A percentile compares a stretch with the other conserved stretches of the same genome.
phyloP scores from a whole-genome alignment of 2,888 invertebrate species.

The Oithona nana region DNA sequence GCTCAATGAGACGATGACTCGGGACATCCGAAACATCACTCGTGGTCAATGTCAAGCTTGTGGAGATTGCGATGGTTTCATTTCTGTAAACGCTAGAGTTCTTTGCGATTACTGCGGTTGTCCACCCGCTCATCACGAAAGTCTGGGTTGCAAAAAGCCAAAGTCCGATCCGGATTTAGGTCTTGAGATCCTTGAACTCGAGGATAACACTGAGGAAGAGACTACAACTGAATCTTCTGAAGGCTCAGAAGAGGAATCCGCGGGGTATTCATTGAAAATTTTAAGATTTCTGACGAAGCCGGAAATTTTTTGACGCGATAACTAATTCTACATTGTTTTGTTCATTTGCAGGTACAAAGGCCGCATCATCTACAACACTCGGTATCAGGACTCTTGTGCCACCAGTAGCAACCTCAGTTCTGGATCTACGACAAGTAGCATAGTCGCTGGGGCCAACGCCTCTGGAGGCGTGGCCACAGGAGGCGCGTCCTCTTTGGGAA shows the following conservation, averaged over 20 bases:
- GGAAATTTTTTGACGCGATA: too few species aligned
- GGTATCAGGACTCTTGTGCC: constrained; percentile 1
- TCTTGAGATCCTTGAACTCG: neutral
- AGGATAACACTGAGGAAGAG: neutral
- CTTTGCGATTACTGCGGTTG: constrained; percentile 10
- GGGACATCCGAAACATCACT: neutral
- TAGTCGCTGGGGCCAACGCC: neutral
- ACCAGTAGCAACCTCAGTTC: neutral
- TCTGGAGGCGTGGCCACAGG: neutral
- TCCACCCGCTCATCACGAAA: constrained; percentile 3
- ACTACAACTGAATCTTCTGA: neutral
- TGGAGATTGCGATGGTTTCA: constrained; percentile 1
- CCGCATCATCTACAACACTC: constrained; percentile 15
- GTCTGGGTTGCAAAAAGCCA: neutral
- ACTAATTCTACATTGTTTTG: too few species aligned
- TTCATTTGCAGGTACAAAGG: constrained; percentile 13
- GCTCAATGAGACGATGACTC: neutral
- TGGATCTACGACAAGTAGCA: neutral
- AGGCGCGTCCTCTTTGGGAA: neutral
- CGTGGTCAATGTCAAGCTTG: constrained; percentile 1
- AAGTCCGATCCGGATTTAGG: neutral
- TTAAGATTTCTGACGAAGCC: neutral
- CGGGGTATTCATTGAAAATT: too few species aligned
- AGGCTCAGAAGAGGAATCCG: neutral
- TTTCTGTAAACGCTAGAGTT: neutral